phyloP scores from a whole-genome alignment of 2,797 vertebrate genomes.

The Tokudaia muenninki region DNA sequence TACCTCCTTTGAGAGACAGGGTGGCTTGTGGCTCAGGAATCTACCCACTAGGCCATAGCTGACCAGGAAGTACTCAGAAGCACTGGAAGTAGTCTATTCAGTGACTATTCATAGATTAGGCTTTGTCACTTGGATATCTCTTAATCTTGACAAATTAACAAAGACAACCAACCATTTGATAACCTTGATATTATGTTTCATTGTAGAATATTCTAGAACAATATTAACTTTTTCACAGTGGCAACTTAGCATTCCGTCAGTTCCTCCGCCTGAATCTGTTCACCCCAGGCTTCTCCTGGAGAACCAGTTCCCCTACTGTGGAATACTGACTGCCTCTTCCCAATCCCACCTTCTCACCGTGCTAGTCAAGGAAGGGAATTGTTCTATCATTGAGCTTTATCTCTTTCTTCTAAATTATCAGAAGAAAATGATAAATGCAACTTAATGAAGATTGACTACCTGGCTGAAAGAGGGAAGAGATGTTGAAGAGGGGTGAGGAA shows the following conservation, averaged over 20 bases:
- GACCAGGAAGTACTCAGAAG: neutral
- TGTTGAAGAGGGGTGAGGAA: neutral
- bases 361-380: neutral
- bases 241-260: neutral
- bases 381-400: neutral
- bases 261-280: neutral
- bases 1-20: neutral
- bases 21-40: neutral
- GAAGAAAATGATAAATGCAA: slow-evolving; percentile 1
- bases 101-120: neutral
- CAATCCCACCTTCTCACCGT: neutral
- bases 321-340: neutral
- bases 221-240: slow-evolving; percentile 25
- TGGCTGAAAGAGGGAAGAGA: slow-evolving; percentile 1
- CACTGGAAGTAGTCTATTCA: neutral
- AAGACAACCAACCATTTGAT: neutral
- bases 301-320: neutral
- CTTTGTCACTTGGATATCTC: neutral
- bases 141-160: neutral
- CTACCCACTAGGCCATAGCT: neutral
- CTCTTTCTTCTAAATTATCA: slow-evolving; percentile 11
- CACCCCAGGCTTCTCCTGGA: neutral
- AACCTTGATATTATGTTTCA: neutral
- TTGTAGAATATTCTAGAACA: slow-evolving; percentile 57
- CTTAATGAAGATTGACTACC: neutral